Percentiles rank a stretch among this genome's conserved stretches.
phyloP scores from a whole-genome alignment of 1,140 invertebrate genomes.

The Drosophila littoralis region DNA sequence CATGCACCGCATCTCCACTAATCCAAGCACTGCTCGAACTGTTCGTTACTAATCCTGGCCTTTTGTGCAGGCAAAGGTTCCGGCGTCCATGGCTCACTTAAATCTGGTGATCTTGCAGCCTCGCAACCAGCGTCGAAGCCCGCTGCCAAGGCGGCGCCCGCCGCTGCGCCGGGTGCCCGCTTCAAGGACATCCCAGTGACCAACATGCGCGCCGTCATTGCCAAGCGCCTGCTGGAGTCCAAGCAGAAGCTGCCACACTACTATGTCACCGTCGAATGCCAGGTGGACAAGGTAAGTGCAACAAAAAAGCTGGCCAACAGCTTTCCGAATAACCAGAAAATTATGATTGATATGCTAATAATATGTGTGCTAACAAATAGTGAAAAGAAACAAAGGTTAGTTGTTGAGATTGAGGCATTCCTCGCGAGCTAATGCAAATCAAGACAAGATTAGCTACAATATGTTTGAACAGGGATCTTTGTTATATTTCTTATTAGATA shows the following conservation, averaged over 20 bases:
- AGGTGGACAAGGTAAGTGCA: constrained; percentile 89
- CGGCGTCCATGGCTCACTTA: constrained; percentile 95
- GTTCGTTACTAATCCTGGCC: constrained; percentile 72
- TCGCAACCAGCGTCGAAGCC: constrained; percentile 75
- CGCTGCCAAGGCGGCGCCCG: constrained; percentile 85
- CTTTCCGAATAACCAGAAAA: no score
- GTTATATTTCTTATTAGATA: no score
- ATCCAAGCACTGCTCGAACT: constrained; percentile 25
- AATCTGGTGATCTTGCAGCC: constrained; percentile 91
- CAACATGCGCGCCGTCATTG: constrained; percentile 95
- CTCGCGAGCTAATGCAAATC: no score
- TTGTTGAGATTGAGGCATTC: no score
- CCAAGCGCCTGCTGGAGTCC: constrained; percentile 95
- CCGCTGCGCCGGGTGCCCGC: constrained; percentile 69
- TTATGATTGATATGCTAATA: no score
- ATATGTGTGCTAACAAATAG: no score
- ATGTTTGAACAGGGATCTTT: no score
- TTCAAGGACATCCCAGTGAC: constrained; percentile 94
- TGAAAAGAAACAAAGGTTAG: no score
- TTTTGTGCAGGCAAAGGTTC: constrained; percentile 89
- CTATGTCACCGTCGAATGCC: constrained; percentile 95
- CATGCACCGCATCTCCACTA: constrained; percentile 52
- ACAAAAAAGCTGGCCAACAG: not conserved
- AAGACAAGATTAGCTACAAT: no score
- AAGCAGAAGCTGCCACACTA: constrained; percentile 98